Base-by-base conservation (phyloP, 2,797 vertebrate species). In the Adelosebastes latens region DNA sequence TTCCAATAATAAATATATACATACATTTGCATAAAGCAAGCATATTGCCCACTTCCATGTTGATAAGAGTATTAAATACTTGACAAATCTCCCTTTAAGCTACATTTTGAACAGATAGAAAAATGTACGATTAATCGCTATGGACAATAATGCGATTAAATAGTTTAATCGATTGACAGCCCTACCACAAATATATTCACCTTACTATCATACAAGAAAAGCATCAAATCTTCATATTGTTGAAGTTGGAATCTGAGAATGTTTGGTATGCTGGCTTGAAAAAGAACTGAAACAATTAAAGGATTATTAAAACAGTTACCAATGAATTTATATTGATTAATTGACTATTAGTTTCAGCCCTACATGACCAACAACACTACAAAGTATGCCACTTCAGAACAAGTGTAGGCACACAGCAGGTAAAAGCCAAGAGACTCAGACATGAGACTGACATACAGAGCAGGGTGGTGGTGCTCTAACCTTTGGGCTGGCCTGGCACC, bases 401-500 rank as follows among this genome's bases (percentile, higher is more conserved):
- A 13, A 31, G 53, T 46, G 49, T 22, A 36, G 36, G 29, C 29
- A 32, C 34, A 60, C 9, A 74, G 59, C 36, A 63, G 36, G 39
- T n/a, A 20, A 42, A 78, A 42, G 20, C 3, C 4, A 8, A 63
- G 67, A 36, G 24, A 65, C 31, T 59, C 13, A 66, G 53, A 53
- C 64, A 66, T 14, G 8, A 4, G 10, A 59, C 58, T 62, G n/a
- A 27, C 25, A 56, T 68, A 55, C 52, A 56, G 59, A 27, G 12
- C 58, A 29, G 49, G 27, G 24, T 8, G n/a, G 6, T 22, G 70
- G 2, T 42, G 3, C 69, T 66, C 11, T 70, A 32, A 81, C 52
- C 65, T 74, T 31, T 36, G 18, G 42, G 36, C 46, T 68, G 72
- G 31, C 29, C 67, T 46, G 66, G 69, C n/a, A 18, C 65, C 77